A percentile compares a stretch with the other conserved stretches of the same genome.
These are phyloP conservation scores for Syngnathus floridae DNA, from an alignment of 2,113 vertebrate genomes.

Conservation along the genomic window DNA sequence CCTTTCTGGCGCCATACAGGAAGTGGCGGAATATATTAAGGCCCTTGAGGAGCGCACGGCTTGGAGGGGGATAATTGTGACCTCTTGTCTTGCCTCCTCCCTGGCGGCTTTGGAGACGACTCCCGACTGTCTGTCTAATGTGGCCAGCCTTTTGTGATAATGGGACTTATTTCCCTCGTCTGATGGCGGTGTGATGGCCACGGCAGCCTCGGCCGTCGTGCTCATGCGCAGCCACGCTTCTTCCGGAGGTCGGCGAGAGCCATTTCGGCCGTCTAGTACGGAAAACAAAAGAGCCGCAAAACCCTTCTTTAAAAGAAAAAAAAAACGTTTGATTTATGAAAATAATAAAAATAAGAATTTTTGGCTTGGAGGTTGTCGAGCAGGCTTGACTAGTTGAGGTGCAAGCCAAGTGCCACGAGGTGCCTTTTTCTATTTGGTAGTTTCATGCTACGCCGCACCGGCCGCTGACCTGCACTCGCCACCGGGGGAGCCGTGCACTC, in stretches of 20 bases:
- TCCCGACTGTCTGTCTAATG: slow-evolving; percentile 85
- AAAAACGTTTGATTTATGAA: too few relatives aligned
- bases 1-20: slow-evolving; percentile 78
- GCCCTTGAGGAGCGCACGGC: slow-evolving; percentile 77
- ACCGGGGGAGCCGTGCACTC: slow-evolving; percentile 88
- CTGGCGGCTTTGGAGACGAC: slow-evolving; percentile 90
- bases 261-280: too few relatives aligned
- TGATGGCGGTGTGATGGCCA: slow-evolving; percentile 80
- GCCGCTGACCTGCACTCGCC: slow-evolving; percentile 92
- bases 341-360: too few relatives aligned
- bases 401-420: slow-evolving; percentile 91
- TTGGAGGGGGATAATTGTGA: slow-evolving; percentile 88
- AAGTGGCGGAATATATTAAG: slow-evolving; percentile 91
- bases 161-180: slow-evolving; percentile 86
- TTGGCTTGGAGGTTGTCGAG: slow-evolving; percentile 12
- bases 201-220: not conserved
- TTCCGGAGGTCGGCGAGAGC: too few relatives aligned
- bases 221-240: too few relatives aligned
- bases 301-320: too few relatives aligned
- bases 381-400: slow-evolving; percentile 72
- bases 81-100: slow-evolving; percentile 89
- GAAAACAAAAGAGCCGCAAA: too few relatives aligned
- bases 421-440: slow-evolving; percentile 99
- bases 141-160: slow-evolving; percentile 82
- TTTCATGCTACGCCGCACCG: slow-evolving; percentile 95